Evolutionary conservation across 2,888 invertebrate genomes (phyloP), one percentile per base, ranked within the genome.

Genomic region (Amorpha juglandis): DNA sequence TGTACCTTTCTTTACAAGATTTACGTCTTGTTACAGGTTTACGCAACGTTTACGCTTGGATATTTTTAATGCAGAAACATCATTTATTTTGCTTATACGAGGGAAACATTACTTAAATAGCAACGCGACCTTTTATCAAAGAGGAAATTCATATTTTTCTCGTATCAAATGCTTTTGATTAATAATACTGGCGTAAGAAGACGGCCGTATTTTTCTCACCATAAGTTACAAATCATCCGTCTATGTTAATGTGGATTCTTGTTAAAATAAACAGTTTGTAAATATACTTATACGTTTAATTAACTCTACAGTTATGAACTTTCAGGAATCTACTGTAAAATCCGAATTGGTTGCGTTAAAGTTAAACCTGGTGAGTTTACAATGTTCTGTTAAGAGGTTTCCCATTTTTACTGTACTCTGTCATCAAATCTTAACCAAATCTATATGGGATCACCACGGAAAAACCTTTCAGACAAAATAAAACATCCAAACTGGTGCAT

Each of bases 161-260:
- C 80, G 80, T 84, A 87, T 87, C 86, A 87, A 88, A 86, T 77
- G 77, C 78, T 82, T 83, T 84, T 91, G 88, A 91, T 91, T 91
- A 89, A 91, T 91, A 88, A 88, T 88, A 83, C 75, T 75, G 71
- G 78, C 73, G 78, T 77, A 77, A 74, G 77, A 81, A 84, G 85
- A 88, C 88, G 87, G 84, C 81, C 84, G 84, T 88, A 87, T 89
- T 89, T 90, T 90, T 90, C 91, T 84, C 87, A 87, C 86, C 87
- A 84, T 84, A 87, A 90, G 87, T 88, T 87, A 86, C 88, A 78
- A 89, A 81, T 90, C 90, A 90, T 87, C 81, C 87, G 87, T 79
- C 74, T 78, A 81, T 79, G 70, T 76, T 87, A 87, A 77, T 71
- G 72, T 82, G 86, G 89, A 88, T 79, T 65, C 67, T 68, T 69